Base-by-base conservation (phyloP, 1,140 invertebrate genomes). In the Panagrolaimus sp. region DNA sequence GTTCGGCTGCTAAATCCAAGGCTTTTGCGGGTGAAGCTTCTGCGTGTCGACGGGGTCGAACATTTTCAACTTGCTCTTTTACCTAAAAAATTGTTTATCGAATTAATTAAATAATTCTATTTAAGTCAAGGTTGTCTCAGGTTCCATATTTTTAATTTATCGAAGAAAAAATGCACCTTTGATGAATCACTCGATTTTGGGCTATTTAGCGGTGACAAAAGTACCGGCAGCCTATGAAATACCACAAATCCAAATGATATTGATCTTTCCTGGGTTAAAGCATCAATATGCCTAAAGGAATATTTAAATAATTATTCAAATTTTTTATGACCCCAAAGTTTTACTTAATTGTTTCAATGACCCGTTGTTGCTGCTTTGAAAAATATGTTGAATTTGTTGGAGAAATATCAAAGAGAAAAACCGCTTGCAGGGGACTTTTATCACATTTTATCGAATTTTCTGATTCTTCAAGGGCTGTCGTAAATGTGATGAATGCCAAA, bases 371-470 rank as follows among this genome's bases (percentile, higher is more conserved):
- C 45, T 72, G 69, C 28, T 63, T 32, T 12, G 47, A 55, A 52
- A 74, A 74, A 7, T 66, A 48, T 14, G 67, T 71, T n/a, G 24
- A 28, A 45, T 71, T 72, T 8, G 45, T 58, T 43, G 63, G 43
- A 44, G 73, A 73, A 38, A 73, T 62, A 65, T 73, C 71, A 28
- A 73, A 43, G 15, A 73, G 62, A 38, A 74, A 68, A 28, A 73
- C 66, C 8, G 67, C 71, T 32, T 73, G 63, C 14, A 73, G 7
- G 8, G 71, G 71, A 12, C 38, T 73, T 26, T 46, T 48, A 58
- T 73, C 69, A 47, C 71, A 73, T 72, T 38, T 38, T 38, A 38
- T 38, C 32, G 32, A 38, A 38, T 38, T 38, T 38, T 38, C 32
- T 38, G 32, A 4, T 38, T 38, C 32, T 38, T 38, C 32, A 4